phyloP scores from a whole-genome alignment of 2,113 vertebrate species.

The Anhinga anhinga region DNA sequence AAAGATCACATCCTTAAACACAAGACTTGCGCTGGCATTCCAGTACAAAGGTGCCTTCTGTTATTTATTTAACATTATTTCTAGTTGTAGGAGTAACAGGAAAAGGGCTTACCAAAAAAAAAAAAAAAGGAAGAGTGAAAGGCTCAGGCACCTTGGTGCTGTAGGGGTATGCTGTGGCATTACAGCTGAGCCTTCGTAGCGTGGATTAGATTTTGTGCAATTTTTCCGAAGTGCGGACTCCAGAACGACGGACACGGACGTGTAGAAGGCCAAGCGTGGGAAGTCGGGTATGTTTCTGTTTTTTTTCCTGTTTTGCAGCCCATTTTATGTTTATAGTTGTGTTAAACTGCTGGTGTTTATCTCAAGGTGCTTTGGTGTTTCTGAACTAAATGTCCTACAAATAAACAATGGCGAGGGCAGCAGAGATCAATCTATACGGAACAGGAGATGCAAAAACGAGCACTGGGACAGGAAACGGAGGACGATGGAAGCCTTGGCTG shows the following conservation, averaged over 20 bases:
- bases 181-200: background rate
- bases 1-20: background rate
- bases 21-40: background rate
- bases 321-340: background rate
- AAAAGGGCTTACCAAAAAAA: background rate
- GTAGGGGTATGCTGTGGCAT: background rate
- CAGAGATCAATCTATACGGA: fast-evolving
- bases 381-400: background rate
- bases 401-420: background rate
- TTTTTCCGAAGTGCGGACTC: background rate
- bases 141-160: background rate
- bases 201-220: background rate
- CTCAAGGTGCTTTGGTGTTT: background rate
- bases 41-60: background rate
- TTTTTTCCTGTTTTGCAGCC: background rate
- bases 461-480: background rate
- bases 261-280: background rate
- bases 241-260: background rate
- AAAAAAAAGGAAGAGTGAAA: background rate
- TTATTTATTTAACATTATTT: background rate
- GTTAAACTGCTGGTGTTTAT: background rate
- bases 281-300: background rate
- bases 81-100: background rate
- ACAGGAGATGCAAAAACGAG: background rate
- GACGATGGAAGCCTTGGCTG: background rate